Evolutionary conservation across 2,888 invertebrate genomes (phyloP).

Genomic region (Apodemia zela): DNA sequence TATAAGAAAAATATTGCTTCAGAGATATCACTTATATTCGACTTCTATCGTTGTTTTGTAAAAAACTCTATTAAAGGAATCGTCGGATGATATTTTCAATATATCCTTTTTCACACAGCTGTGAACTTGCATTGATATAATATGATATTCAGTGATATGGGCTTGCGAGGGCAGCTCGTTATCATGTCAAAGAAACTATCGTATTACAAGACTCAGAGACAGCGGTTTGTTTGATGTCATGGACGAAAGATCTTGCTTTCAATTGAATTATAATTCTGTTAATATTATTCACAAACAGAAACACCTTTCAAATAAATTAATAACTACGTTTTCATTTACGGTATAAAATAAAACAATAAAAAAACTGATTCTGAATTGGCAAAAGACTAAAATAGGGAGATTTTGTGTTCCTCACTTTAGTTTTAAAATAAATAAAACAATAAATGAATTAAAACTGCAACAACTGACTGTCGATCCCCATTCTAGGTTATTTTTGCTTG

Average conservation of each 20-base stretch:
- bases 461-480: no score
- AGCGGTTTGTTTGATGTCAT: constrained; percentile 68
- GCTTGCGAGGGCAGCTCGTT: constrained; percentile 61
- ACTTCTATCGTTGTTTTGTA: constrained; percentile 2
- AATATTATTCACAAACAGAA: neutral
- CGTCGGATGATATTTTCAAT: constrained; percentile 47
- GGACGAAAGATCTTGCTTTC: constrained; percentile 46
- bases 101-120: constrained; percentile 43
- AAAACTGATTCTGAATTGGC: no score
- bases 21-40: neutral
- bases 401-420: no score
- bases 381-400: no score
- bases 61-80: constrained; percentile 23
- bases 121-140: constrained; percentile 48
- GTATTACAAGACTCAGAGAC: constrained; percentile 70
- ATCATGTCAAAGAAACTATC: constrained; percentile 79
- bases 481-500: no score
- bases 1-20: neutral
- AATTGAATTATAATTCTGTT: constrained; percentile 35
- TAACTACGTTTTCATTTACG: neutral
- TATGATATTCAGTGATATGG: constrained; percentile 68
- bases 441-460: no score
- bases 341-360: no score
- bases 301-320: neutral
- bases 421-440: no score